Base-by-base conservation (phyloP, 2,888 invertebrate genomes). In the Zele albiditarsus region DNA sequence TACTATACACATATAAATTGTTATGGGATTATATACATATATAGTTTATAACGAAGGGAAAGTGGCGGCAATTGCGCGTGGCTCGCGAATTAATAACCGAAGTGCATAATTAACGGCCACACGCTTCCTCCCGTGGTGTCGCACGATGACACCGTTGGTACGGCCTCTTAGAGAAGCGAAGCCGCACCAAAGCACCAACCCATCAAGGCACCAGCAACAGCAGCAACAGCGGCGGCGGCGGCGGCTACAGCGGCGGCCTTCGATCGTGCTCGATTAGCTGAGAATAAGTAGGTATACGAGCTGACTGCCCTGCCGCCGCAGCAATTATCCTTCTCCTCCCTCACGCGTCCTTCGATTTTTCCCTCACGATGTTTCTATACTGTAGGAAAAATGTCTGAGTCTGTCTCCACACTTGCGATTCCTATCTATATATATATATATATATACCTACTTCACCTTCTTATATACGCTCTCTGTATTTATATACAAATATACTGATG, bases 31-130 rank as follows among this genome's bases (percentile, higher is more conserved):
- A 67, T 23, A 27, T 25, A 67, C 8, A 20, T 53, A 53, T 20
- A n/a, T 8, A 53, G 1, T 53, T 2, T 53, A 53, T 70, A 78
- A 73, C 75, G 76, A 31, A 71, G 73, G 71, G 74, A 77, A 80
- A 78, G 78, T 79, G 75, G 79, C 78, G 75, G 79, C 78, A 82
- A 82, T 81, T 82, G 83, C 80, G 82, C 80, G 79, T 77, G 80
- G 75, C 77, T 79, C 78, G 80, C 78, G 82, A 86, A 87, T 88
- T 87, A 88, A 87, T 87, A 87, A 85, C 79, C 81, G 79, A 77
- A 80, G 81, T 77, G 79, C 81, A 82, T 86, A 88, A 87, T 88
- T 87, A 87, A 84, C 83, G 81, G 77, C 77, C 81, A 82, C 81
- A 70, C 79, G 53, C n/a, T 53, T 53, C 78, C 78, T 79, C 80